Evolutionary conservation across 2,113 vertebrate genomes (phyloP).

Genomic region (Haemorhous mexicanus): DNA sequence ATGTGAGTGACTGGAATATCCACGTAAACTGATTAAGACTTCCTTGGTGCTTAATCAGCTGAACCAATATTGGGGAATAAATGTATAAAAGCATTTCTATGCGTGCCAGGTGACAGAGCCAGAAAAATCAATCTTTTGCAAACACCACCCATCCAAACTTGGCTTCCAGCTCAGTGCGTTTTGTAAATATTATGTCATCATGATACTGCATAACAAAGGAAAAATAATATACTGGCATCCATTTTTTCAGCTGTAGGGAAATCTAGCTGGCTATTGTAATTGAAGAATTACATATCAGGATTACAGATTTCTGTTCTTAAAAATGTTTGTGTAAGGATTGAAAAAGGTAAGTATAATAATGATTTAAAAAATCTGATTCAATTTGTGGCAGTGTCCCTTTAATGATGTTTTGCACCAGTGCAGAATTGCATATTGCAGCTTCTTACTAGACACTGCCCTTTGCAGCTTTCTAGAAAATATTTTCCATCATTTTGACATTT

Average conservation of each 20-base stretch:
- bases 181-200: constrained; percentile 18
- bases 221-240: background rate
- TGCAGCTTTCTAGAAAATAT: constrained; percentile 74
- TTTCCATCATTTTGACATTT: constrained; percentile 84
- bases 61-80: background rate
- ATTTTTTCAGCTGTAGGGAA: constrained; percentile 21
- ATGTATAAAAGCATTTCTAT: background rate
- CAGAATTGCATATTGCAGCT: constrained; percentile 11
- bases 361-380: constrained; percentile 6
- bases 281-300: constrained; percentile 26
- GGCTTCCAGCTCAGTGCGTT: background rate
- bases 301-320: constrained; percentile 40
- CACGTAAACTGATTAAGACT: background rate
- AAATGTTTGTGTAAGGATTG: constrained; percentile 20
- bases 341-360: constrained; percentile 58
- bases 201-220: background rate
- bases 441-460: constrained; percentile 66
- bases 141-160: background rate
- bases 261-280: background rate
- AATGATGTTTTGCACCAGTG: constrained; percentile 6
- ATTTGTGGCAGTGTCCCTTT: background rate
- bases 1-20: background rate
- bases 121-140: constrained; percentile 24
- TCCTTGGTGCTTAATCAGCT: background rate
- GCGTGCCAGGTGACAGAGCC: background rate